Evolutionary conservation across 92 coral and sea anemone genomes (phyloP).

Genomic region (Paramuricea clavata): DNA sequence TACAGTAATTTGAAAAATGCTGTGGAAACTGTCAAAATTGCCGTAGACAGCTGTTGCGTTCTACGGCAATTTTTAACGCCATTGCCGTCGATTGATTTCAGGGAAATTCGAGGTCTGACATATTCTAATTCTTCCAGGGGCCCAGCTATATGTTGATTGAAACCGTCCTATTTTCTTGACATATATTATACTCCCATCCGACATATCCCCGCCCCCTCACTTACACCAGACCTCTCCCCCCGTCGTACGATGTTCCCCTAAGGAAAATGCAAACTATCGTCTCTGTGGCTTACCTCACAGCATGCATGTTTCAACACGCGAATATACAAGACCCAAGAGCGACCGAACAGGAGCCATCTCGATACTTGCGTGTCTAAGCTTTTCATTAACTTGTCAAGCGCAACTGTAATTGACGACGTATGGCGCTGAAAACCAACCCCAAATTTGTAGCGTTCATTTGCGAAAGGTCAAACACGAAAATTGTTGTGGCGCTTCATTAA

Average conservation of each 20-base stretch:
- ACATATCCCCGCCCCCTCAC: background rate
- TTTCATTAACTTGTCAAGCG: background rate
- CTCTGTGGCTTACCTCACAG: background rate
- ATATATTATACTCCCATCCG: too few relatives aligned
- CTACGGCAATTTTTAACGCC: too few relatives aligned
- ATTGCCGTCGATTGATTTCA: too few relatives aligned
- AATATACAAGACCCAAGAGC: background rate
- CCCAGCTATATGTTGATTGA: too few relatives aligned
- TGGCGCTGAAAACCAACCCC: background rate
- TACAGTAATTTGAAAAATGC: too few relatives aligned
- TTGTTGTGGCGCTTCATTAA: background rate
- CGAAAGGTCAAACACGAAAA: background rate
- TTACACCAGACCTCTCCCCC: too few relatives aligned
- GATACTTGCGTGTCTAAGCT: background rate
- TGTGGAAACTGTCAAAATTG: too few relatives aligned
- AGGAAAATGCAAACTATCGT: background rate
- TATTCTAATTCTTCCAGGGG: too few relatives aligned
- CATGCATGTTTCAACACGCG: background rate
- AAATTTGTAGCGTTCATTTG: background rate
- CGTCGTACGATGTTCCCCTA: background rate
- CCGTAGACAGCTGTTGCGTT: too few relatives aligned
- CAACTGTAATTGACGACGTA: background rate
- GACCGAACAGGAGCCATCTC: background rate
- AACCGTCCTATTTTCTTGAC: too few relatives aligned
- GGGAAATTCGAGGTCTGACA: too few relatives aligned